Evolutionary conservation across 2,113 vertebrate species (phyloP).

Genomic region (Labeo rohita): DNA sequence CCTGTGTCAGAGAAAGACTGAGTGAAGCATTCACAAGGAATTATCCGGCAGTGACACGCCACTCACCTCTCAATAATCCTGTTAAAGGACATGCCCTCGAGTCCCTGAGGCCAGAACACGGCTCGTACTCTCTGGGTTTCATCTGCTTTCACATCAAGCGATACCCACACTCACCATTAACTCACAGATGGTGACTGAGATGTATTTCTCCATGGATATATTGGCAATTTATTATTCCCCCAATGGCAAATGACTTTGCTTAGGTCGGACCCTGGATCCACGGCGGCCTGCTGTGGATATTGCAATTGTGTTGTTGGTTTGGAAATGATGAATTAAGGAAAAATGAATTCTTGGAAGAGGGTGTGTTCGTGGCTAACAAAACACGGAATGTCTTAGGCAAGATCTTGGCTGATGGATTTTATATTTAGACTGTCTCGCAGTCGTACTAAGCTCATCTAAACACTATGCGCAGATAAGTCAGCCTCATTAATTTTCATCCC

Average conservation of each 20-base stretch:
- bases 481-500: slow-evolving; percentile 42
- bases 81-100: slow-evolving; percentile 52
- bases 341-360: slow-evolving; percentile 7
- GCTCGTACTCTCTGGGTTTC: slow-evolving; percentile 7
- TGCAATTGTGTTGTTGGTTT: slow-evolving; percentile 1
- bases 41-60: slow-evolving; percentile 57
- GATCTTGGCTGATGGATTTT: slow-evolving; percentile 46
- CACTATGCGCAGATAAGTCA: slow-evolving; percentile 23
- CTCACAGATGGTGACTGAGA: not conserved
- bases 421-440: slow-evolving; percentile 53
- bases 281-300: not conserved
- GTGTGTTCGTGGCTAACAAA: not conserved
- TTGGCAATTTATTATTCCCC: slow-evolving; percentile 51
- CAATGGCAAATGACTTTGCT: slow-evolving; percentile 9
- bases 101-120: slow-evolving; percentile 32
- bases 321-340: slow-evolving; percentile 29
- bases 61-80: slow-evolving; percentile 60
- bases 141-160: not conserved
- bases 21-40: slow-evolving; percentile 45
- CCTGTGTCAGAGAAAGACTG: slow-evolving; percentile 35
- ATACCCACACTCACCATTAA: slow-evolving; percentile 7
- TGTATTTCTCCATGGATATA: slow-evolving; percentile 30
- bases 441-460: slow-evolving; percentile 52
- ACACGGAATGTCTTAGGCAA: slow-evolving; percentile 33
- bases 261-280: not conserved